Conservation (phyloP, 2,113 vertebrate genomes). For the Atlantisia rogersi region DNA sequence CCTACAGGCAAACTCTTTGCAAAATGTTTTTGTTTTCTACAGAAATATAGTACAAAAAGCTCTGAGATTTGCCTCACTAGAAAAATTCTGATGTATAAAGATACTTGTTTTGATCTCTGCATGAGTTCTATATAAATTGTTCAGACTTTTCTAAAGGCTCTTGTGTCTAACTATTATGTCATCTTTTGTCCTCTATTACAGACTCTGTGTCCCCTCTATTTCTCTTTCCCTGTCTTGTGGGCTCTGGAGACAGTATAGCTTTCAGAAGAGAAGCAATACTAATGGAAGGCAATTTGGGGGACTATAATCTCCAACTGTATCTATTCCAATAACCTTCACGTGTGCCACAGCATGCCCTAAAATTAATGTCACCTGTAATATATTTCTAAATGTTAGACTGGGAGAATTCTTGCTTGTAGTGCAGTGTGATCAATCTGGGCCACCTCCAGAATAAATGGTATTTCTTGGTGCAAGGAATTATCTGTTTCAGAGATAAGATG, state of each 20-base stretch:
- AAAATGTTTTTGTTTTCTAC: neutral
- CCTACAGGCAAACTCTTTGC: neutral
- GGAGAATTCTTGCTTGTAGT: neutral
- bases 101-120: neutral
- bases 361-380: neutral
- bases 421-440: neutral
- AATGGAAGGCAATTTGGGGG: neutral
- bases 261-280: neutral
- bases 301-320: neutral
- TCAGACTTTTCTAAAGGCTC: neutral
- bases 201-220: neutral
- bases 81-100: neutral
- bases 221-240: neutral
- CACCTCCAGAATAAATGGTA: neutral
- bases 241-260: neutral
- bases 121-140: neutral
- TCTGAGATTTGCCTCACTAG: neutral
- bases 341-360: neutral
- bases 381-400: neutral
- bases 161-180: neutral
- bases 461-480: neutral
- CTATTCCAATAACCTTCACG: neutral
- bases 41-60: neutral
- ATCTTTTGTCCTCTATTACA: neutral
- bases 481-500: neutral